Base-by-base conservation (phyloP, 1,140 invertebrate genomes). In the Drosophila tropicalis region DNA sequence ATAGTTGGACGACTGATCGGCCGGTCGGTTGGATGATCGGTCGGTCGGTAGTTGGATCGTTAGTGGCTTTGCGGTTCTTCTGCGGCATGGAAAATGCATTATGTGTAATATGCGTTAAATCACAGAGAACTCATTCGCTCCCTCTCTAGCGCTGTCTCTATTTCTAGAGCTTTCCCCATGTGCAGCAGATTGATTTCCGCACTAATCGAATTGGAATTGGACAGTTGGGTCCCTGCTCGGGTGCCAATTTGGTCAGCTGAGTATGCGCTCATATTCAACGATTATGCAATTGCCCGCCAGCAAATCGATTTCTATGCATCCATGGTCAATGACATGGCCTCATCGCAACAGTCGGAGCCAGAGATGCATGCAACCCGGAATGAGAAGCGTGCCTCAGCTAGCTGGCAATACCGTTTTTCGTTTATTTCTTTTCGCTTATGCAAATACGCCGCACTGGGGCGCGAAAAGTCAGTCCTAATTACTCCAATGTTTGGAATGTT, bases 391-490 rank as follows among this genome's bases (percentile, higher is more conserved):
- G 75, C 75, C 73, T 70, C 56, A n/a, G 17, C 41, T 72, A 69
- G 44, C 61, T 17, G 17, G 36, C 66, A 63, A 62, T 70, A 76
- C 73, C 73, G 73, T 76, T 76, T 19, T 51, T 19, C 41, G 22
- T 4, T 25, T 25, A 0, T 4, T 25, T 25, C 4, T 4, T 34
- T 56, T 66, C 64, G 41, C 72, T 34, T 47, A 66, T 75, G 60
- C 55, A 25, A 58, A 66, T 68, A 76, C 71, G 70, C 79, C 61
- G 47, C 67, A 67, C 56, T 73, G 79, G 67, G 83, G 84, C 79
- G 83, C 69, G 76, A 87, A 79, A 77, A 87, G 79, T 67, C 81
- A 73, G 67, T 89, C 83, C 83, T 83, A 86, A 86, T 87, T 86
- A 86, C 74, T 70, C 17, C 10, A 51, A 51, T 51, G 44, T 51